Base-by-base conservation (phyloP, 2,797 vertebrate genomes). In the Uromys caudimaculatus region DNA sequence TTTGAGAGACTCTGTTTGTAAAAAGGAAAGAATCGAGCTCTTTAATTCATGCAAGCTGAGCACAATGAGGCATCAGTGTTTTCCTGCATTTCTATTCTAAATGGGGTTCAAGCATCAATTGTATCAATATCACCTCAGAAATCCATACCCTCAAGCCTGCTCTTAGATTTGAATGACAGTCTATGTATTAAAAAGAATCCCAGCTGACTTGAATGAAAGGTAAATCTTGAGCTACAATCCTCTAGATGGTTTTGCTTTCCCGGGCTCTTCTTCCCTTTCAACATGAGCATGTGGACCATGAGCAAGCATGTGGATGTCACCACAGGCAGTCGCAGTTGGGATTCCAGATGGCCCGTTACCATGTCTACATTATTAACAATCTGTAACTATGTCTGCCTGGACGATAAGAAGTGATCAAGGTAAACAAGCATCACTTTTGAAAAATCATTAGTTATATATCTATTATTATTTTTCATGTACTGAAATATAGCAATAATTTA, bases 281-380 rank as follows among this genome's bases (percentile, higher is more conserved):
- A 27, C 8, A 44, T 5, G 44, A 90, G 3, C 16, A 32, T 54
- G 32, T 56, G 77, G 50, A 27, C 14, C 9, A 17, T 2, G 44
- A 93, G 4, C 41, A 32, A 93, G 3, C 41, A 32, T 60, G 44
- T 47, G 82, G 24, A 32, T 64, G 41, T 90, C 35, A 88, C 29
- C 23, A 41, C 10, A 32, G 64, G 38, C 89, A 79, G 17, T 9
- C 73, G 71, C 81, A 90, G 8, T 4, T 77, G 23, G 50, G 13
- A 83, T 41, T 97, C 81, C 60, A 90, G 86, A 86, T 86, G 47
- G 14, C 23, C 89, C 56, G 81, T 73, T 88, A 62, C 54, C 67
- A 19, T 92, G 64, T 93, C 58, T 94, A 69, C 87, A 91, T 91
- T 83, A 86, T 90, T 89, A 81, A 86, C 85, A 90, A 41, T 1